Evolutionary conservation across 2,113 vertebrate genomes (phyloP), one percentile per base, ranked within the genome.

Genomic region (Progne subis): DNA sequence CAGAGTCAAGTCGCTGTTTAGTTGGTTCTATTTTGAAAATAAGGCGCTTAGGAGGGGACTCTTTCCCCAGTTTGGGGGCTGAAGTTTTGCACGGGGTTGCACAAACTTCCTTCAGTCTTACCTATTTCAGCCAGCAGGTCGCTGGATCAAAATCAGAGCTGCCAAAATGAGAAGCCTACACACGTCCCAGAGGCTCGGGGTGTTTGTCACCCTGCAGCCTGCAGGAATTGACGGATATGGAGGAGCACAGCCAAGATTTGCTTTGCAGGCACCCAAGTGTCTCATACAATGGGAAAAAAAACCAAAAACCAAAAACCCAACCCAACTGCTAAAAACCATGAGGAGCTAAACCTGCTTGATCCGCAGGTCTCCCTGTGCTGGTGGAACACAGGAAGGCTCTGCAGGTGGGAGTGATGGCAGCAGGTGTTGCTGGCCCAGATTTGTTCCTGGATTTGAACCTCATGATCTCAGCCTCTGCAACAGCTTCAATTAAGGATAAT

Each of bases 81-180:
- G 32, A 75, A 20, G 24, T 61, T 81, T 37, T 44, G 53, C 29
- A 6, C 8, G 46, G 18, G 11, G n/a, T 23, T 37, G 44, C 28
- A 3, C 0, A 2, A 28, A 65, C 11, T 39, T 32, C 64, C 43
- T 57, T 43, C 2, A 3, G 18, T 5, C 52, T 47, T 4, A 13
- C 31, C 63, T 18, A 0, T n/a, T 41, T 26, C 3, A 12, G 43
- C 0, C 5, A 80, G 37, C 65, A 29, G 81, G 29, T 16, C 71
- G 13, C 55, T 34, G 44, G 17, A 37, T 9, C 11, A 4, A 69
- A 70, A 32, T 2, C 50, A 63, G 39, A 67, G 50, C 78, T 70
- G 74, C 65, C 64, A 20, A 28, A 81, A 56, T 10, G 1, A 4
- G 55, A 71, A 83, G 12, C 26, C 74, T 44, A 1, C 56, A 23